Conservation (phyloP, 1,140 invertebrate species). For the Theocolax elegans region DNA sequence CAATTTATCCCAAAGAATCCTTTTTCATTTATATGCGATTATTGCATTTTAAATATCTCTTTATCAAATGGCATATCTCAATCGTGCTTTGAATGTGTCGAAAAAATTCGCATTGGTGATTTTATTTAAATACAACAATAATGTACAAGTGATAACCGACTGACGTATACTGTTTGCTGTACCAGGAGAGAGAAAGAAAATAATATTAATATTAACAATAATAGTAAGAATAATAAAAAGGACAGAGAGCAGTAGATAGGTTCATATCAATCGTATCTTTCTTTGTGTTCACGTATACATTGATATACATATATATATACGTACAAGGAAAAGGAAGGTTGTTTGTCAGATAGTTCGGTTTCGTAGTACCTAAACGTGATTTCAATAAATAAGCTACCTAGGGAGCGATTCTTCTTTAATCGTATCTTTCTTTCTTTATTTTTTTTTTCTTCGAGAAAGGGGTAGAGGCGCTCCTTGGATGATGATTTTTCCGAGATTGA, state of each 20-base stretch:
- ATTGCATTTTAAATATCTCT: constrained; percentile 17
- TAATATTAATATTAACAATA: too few species aligned
- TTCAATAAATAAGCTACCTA: constrained; percentile 66
- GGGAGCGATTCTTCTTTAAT: constrained; percentile 53
- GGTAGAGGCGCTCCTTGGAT: constrained; percentile 41
- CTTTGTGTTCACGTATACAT: constrained; percentile 7
- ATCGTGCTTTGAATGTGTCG: constrained; percentile 36
- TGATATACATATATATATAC: constrained; percentile 7
- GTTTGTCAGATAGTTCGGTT: constrained; percentile 51
- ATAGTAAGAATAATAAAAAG: constrained; percentile 43
- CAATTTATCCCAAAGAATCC: too few species aligned
- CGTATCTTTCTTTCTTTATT: constrained; percentile 30
- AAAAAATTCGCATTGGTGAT: constrained; percentile 22
- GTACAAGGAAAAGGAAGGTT: constrained; percentile 46
- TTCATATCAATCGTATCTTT: constrained; percentile 33
- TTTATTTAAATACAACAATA: constrained; percentile 34
- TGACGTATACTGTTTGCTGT: constrained; percentile 37
- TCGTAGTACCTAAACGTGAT: constrained; percentile 58
- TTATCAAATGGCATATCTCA: constrained; percentile 10
- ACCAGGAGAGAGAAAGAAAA: constrained; percentile 43
- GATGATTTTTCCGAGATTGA: constrained; percentile 39
- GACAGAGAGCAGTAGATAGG: constrained; percentile 47
- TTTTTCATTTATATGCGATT: too few species aligned
- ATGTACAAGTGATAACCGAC: constrained; percentile 35
- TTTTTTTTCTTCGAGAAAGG: constrained; percentile 33